Evolutionary conservation across 2,113 vertebrate genomes (phyloP), one percentile per base, ranked within the genome.

Genomic region (Archocentrus centrarchus): DNA sequence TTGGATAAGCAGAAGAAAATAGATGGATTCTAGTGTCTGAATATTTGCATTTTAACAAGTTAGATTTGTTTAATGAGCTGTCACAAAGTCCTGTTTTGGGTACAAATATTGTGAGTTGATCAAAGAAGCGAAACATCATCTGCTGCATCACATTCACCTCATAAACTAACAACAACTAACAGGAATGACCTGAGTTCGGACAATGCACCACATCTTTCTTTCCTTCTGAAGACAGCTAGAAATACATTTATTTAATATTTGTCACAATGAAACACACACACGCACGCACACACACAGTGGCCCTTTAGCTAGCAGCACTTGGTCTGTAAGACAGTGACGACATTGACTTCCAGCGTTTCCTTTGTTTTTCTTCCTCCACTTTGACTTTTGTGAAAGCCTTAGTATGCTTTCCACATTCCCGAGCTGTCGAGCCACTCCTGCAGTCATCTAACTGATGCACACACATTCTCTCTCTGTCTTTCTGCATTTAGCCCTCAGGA

Each of bases 401-500:
- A 77, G 66, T 81, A 91, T 93, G 89, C 91, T 77, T 24, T 83
- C 88, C 61, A 32, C 89, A 87, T 86, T 86, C 79, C 59, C 57
- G 55, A 58, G 77, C 82, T 87, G 79, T 84, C 59, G 17, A 85
- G 66, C 20, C 68, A 30, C 76, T 85, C 61, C 68, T 58, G 59
- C 63, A 64, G 70, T 86, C 84, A 59, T 84, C 81, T 79, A 64
- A 78, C 83, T 86, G 81, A 66, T 66, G 73, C 59, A 82, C 47
- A 70, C 81, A 84, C 82, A 80, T 50, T 82, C 80, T 64, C 50
- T 82, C 66, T 81, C 64, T 82, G 53, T 76, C 80, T 60, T 9
- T 85, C 84, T 85, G 80, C 82, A 84, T 85, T 63, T 73, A 62
- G 76, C 80, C 78, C 89, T 91, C 91, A 85, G 91, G 89, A 91